Base-by-base conservation (phyloP, 2,113 vertebrate genomes). In the Eulemur macaco region DNA sequence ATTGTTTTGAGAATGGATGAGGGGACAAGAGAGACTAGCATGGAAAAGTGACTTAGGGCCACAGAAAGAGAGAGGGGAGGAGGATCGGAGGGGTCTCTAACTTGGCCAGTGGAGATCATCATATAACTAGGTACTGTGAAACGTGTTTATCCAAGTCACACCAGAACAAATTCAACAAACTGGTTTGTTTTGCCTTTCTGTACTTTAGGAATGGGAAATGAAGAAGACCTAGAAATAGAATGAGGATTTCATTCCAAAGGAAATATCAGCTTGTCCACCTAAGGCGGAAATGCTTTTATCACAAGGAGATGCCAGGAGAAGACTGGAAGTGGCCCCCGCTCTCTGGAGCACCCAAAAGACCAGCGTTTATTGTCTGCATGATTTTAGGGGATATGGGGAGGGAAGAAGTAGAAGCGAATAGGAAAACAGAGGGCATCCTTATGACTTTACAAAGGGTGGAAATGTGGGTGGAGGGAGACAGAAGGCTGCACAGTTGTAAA, bases 181-280 rank as follows among this genome's bases (percentile, higher is more conserved):
- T 42, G 45, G 94, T 64, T 42, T 76, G 29, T 37, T 21, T 78
- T 94, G 13, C 97, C 77, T 97, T 17, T 87, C 52, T 97, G 23
- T 98, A 95, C 97, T 98, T 93, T 98, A 99, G 99, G 99, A 99
- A 98, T 99, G 99, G 99, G 99, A 99, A 98, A 99, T 99, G 98
- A 99, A 99, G 98, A 99, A 99, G 98, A 99, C 99, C 96, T 99
- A 99, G 98, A 25, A 34, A 17, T 1, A 95, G 31, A 54, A 90
- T 69, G 47, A 96, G 52, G 76, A 95, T 80, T 86, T 94, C 78
- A 92, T 95, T 66, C 77, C 87, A 76, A 69, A 96, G 93, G 84
- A 95, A 86, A 25, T 31, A 87, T 8, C 52, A 93, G 37, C 58
- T 77, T 93, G 86, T 66, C 89, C 95, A 89, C 31, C 78, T 85